Percentiles rank a stretch among this genome's conserved stretches.
Conservation (phyloP, 2,113 vertebrate species). For the Acrocephalus arundinaceus region DNA sequence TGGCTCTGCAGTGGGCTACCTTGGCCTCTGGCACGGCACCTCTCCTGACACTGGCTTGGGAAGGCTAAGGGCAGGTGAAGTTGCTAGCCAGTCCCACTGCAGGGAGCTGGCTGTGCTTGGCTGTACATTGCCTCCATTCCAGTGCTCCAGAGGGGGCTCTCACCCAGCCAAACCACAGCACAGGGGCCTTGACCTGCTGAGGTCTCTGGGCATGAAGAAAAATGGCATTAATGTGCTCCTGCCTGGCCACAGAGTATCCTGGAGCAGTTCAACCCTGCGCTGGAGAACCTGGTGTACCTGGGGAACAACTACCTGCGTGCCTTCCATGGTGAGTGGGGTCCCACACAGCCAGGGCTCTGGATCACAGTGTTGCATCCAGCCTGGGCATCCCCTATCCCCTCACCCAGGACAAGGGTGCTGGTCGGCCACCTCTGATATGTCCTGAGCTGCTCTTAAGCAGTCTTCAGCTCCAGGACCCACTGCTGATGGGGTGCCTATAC, state of each 20-base stretch:
- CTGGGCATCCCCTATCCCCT: background rate
- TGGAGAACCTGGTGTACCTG: conserved; percentile 89
- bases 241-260: conserved; percentile 80
- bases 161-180: background rate
- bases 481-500: background rate
- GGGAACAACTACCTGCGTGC: conserved; percentile 90
- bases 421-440: background rate
- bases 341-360: background rate
- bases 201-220: background rate
- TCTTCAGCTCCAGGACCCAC: background rate
- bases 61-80: background rate
- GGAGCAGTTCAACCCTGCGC: conserved; percentile 90
- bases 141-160: accelerated
- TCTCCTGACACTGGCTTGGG: background rate
- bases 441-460: background rate
- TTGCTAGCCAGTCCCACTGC: accelerated
- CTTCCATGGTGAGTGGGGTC: conserved; percentile 82
- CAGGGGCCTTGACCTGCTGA: background rate
- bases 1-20: background rate
- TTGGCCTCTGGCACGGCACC: background rate
- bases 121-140: accelerated
- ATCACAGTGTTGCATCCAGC: background rate
- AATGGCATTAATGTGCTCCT: background rate
- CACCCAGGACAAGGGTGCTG: background rate
- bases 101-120: background rate